Percentiles rank a stretch among this genome's conserved stretches.
phyloP scores from a whole-genome alignment of 2,888 invertebrate genomes.

The Terebella lapidaria region DNA sequence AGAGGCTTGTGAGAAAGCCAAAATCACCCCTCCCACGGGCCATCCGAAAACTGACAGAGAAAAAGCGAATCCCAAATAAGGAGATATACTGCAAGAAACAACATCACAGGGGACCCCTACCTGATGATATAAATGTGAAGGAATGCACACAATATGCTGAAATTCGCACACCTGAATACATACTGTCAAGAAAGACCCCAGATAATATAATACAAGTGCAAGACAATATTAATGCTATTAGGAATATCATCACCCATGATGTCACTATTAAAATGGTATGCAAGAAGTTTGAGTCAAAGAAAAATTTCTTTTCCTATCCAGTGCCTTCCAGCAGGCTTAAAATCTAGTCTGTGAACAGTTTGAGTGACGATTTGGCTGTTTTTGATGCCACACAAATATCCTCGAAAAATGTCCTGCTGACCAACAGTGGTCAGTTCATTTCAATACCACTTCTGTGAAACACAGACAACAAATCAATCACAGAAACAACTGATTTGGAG shows the following conservation, averaged over 20 bases:
- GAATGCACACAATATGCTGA: not conserved
- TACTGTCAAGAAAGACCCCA: not conserved
- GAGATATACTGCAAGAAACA: not conserved
- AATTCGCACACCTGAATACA: not conserved
- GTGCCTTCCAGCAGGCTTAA: not conserved
- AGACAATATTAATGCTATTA: not conserved
- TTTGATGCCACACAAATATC: not conserved
- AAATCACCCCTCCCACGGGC: conserved; percentile 1
- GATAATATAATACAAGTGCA: not conserved
- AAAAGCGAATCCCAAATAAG: not conserved
- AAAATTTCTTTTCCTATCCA: not conserved
- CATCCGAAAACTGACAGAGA: not conserved
- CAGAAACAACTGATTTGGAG: too few species aligned
- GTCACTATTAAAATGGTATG: not conserved
- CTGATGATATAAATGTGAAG: not conserved
- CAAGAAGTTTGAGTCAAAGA: not conserved
- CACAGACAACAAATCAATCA: too few species aligned
- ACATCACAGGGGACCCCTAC: conserved; percentile 2
- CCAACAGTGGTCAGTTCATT: not conserved
- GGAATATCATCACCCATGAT: not conserved
- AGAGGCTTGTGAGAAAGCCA: conserved; percentile 4
- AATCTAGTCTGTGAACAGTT: not conserved
- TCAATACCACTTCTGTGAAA: not conserved
- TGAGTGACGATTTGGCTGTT: not conserved
- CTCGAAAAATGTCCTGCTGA: conserved; percentile 1